Base-by-base conservation (phyloP, 2,113 vertebrate species). In the Pollimyrus isidori region DNA sequence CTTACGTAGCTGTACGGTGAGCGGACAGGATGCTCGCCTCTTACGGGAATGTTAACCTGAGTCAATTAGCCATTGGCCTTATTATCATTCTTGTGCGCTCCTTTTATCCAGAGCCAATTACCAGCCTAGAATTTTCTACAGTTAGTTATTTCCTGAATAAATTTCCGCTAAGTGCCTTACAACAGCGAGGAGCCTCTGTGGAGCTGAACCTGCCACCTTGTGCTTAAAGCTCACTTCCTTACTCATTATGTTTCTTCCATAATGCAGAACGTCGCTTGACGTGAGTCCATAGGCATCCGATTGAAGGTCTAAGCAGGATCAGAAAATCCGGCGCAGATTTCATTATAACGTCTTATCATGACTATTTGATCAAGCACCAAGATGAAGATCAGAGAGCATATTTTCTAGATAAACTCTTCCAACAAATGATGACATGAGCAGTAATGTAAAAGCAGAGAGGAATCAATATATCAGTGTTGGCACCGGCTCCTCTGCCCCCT, bases 61-160 rank as follows among this genome's bases (percentile, higher is more conserved):
- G 83, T 50, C 48, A 42, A 80, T 80, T 80, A 80, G 35, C 73
- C 35, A 80, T 80, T 80, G 35, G 17, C 73, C 73, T 80, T 80
- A 80, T 80, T 80, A 39, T 39, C 73, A 80, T 80, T 80, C 73
- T 17, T 80, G 30, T n/a, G 35, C 13, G 2, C 6, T 39, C 35
- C 73, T 80, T 80, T 80, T 48, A 86, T 86, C 83, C 46, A 86
- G 23, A 86, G n/a, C 23, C 19, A 86, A 86, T 86, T 50, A 49
- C 45, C 45, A 46, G 39, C 45, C 42, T n/a, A 85, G 42, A 80
- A 86, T 86, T 86, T 86, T 86, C 48, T 86, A 13, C 23, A 50
- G 83, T 50, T 49, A 48, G 83, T 86, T 86, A 86, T 86, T 86
- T 86, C 45, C 83, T 49, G 45, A 86, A 86, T 26, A 48, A 5